These are phyloP conservation scores for Paracyclopina nana DNA, from an alignment of 1,140 invertebrate genomes.

Conservation along the genomic window DNA sequence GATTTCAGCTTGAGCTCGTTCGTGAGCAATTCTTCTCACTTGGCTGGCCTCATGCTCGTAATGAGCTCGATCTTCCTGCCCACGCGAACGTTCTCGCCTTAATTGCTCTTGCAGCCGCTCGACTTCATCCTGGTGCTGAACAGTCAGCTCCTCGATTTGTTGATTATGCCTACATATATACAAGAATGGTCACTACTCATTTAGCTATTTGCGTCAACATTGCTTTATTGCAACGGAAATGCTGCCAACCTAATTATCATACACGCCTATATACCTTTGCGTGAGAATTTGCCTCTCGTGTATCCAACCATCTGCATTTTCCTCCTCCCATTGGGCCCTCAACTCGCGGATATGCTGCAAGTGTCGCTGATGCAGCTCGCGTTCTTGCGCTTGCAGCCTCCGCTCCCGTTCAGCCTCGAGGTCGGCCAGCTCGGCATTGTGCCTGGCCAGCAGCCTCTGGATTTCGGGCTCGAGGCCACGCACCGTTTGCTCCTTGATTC, in stretches of 20 bases:
- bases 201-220: too few species aligned
- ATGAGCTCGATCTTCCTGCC: neutral
- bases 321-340: neutral
- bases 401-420: neutral
- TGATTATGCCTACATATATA: too few species aligned
- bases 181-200: too few species aligned
- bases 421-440: neutral
- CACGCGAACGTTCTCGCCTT: neutral
- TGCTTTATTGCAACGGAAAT: too few species aligned
- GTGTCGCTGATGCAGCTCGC: constrained; percentile 1
- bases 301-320: neutral
- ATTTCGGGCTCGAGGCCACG: constrained; percentile 4
- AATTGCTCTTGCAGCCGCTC: constrained; percentile 2
- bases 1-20: neutral
- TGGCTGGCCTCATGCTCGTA: neutral
- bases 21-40: neutral
- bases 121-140: neutral
- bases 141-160: neutral
- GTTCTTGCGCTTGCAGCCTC: neutral
- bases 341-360: constrained; percentile 2
- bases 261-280: neutral
- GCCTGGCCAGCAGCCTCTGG: constrained; percentile 1
- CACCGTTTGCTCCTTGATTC: constrained; percentile 8
- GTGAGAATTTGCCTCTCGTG: constrained; percentile 3
- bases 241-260: too few species aligned